These are phyloP conservation scores for Schizopygopsis malacanthus DNA, from an alignment of 2,797 vertebrate species.

Conservation along the genomic window DNA sequence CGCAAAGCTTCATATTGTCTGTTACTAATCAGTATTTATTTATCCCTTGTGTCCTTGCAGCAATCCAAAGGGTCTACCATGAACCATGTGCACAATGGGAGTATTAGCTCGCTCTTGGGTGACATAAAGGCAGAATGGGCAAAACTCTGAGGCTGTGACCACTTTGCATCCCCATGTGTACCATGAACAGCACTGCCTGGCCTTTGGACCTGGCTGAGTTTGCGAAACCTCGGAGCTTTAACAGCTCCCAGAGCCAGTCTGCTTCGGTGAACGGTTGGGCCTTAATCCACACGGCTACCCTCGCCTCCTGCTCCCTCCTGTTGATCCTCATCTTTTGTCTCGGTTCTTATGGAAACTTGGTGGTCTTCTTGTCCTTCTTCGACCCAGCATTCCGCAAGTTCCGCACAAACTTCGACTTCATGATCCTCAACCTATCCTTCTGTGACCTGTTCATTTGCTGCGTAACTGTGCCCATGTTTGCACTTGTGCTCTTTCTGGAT, in stretches of 20 bases:
- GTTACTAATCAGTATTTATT: constrained; percentile 9
- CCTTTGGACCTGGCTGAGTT: constrained; percentile 77
- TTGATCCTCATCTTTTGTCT: constrained; percentile 90
- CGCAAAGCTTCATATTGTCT: background rate
- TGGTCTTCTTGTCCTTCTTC: constrained; percentile 96
- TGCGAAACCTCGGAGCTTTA: constrained; percentile 72
- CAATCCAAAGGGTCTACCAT: constrained; percentile 20
- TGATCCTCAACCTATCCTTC: constrained; percentile 97
- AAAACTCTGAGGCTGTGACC: constrained; percentile 63
- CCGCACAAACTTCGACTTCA: constrained; percentile 96
- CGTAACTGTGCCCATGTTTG: constrained; percentile 93
- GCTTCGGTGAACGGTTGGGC: constrained; percentile 73
- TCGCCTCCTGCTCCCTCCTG: constrained; percentile 88
- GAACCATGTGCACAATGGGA: constrained; percentile 12
- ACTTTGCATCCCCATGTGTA: constrained; percentile 64
- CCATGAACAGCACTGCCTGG: constrained; percentile 85
- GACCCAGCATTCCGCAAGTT: constrained; percentile 96
- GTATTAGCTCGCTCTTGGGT: constrained; percentile 24
- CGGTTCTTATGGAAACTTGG: constrained; percentile 94
- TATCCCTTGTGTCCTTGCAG: constrained; percentile 28
- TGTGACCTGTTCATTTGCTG: constrained; percentile 97
- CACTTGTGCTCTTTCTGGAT: constrained; percentile 88
- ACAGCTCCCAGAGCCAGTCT: constrained; percentile 67
- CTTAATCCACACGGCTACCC: constrained; percentile 86
- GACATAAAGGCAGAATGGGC: constrained; percentile 56